Evolutionary conservation across 2,888 invertebrate genomes (phyloP).

Genomic region (Hedychridium roseum): DNA sequence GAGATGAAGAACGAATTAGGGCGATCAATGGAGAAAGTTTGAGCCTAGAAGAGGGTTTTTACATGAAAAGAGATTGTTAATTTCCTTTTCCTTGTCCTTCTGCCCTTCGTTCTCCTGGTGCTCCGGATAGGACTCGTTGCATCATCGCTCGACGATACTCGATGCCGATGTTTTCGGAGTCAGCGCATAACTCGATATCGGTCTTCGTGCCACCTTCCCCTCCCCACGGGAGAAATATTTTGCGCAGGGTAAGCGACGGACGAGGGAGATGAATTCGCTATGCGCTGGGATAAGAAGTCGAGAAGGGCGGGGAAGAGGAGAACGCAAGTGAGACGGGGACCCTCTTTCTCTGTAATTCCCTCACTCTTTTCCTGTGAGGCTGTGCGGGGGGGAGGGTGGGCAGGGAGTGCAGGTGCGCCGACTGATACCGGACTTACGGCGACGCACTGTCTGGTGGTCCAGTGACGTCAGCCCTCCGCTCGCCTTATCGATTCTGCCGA

Average conservation of each 20-base stretch:
- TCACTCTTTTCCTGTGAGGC: not conserved
- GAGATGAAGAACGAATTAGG: no score
- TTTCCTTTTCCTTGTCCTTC: no score
- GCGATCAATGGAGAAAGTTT: no score
- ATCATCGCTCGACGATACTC: slow-evolving; percentile 45
- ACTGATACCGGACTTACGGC: slow-evolving; percentile 43
- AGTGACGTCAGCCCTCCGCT: slow-evolving; percentile 38
- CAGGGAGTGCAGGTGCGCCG: slow-evolving; percentile 30
- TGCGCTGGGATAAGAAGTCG: slow-evolving; percentile 1
- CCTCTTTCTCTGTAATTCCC: not conserved
- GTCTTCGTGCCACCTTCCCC: slow-evolving; percentile 12
- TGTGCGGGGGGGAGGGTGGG: no score
- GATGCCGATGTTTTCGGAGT: slow-evolving; percentile 54
- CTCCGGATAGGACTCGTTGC: slow-evolving; percentile 40
- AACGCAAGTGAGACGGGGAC: not conserved
- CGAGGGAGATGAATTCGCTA: slow-evolving; percentile 20
- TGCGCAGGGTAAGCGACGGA: not conserved
- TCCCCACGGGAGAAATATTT: slow-evolving; percentile 11
- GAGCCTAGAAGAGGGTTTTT: no score
- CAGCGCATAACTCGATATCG: slow-evolving; percentile 54
- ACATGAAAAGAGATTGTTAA: no score
- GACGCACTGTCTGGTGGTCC: slow-evolving; percentile 51
- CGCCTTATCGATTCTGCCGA: slow-evolving; percentile 38
- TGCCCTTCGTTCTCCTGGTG: no score
- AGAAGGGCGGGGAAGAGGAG: not conserved